Evolutionary conservation across 2,888 invertebrate species (phyloP), one percentile per base, ranked within the genome.

Genomic region (Argyra leucocephala): DNA sequence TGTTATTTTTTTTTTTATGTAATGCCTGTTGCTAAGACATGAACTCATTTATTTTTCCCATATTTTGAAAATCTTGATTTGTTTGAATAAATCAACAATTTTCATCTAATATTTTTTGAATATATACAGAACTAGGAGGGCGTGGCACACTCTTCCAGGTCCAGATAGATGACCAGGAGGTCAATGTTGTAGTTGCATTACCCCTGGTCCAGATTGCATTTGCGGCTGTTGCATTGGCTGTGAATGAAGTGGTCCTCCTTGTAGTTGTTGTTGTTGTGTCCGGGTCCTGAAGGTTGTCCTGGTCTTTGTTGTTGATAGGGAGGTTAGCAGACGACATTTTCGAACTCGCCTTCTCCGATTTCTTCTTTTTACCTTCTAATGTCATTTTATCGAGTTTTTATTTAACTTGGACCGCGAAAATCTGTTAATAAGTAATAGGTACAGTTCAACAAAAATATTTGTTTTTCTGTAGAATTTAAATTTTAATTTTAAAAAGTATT

Each of bases 91-190:
- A 84, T 77, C 96, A 94, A 72, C 92, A 92, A 80, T 98, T 98
- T 81, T 98, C 98, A 82, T 98, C 97, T 67, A 98, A 83, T 87
- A 98, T 90, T 86, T 96, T 93, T 79, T 94, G 93, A 73, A 94
- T 91, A 80, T 92, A 91, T 63, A 88, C 88, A 67, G 91, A 88
- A 77, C 85, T 92, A 59, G 91, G 87, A 63, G 92, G 89, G 67
- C 85, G 86, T 66, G 86, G 83, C 61, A 82, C 61, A 61, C 61
- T 26, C 61, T 24, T n/a, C 31, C 26, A 4, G n/a, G 26, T n/a
- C 26, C 26, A 3, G 61, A 21, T 26, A 18, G 23, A 26, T 21
- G 31, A n/a, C 61, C 61, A 3, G 24, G 61, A 21, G 24, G 61
- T 21, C 23, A 12, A 24, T 18, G 24, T 24, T 24, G 31, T 18